phyloP scores from a whole-genome alignment of 1,140 invertebrate genomes.

The Rhynchophorus ferrugineus region DNA sequence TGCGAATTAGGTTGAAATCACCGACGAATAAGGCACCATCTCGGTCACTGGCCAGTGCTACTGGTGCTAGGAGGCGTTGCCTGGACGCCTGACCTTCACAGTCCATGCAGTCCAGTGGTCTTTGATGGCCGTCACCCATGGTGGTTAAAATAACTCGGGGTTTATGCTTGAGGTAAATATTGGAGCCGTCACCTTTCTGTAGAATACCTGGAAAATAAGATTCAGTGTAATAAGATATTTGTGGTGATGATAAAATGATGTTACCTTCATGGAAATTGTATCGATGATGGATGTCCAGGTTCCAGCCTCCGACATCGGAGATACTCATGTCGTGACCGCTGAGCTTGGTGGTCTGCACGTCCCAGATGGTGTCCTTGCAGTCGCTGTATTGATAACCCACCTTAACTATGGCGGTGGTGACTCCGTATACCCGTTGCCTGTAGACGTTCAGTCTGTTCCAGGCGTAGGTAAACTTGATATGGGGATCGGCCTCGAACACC shows the following conservation, averaged over 20 bases:
- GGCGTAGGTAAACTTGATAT: constrained; percentile 92
- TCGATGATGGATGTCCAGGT: constrained; percentile 92
- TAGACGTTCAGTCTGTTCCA: constrained; percentile 98
- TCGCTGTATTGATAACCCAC: constrained; percentile 93
- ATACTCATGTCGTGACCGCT: constrained; percentile 95
- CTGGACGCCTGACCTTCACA: constrained; percentile 78
- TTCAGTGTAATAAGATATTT: no score
- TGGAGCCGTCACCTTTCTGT: constrained; percentile 95
- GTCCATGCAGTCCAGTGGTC: constrained; percentile 71
- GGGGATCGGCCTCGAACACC: constrained; percentile 88
- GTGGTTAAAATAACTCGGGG: constrained; percentile 85
- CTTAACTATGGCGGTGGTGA: constrained; percentile 85
- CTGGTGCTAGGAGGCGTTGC: constrained; percentile 80
- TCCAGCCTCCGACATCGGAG: constrained; percentile 93
- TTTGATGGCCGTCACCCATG: constrained; percentile 86
- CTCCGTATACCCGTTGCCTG: constrained; percentile 86
- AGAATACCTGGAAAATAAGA: constrained; percentile 71
- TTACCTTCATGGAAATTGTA: constrained; percentile 95
- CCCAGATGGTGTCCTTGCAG: constrained; percentile 92
- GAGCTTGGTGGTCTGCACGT: constrained; percentile 87
- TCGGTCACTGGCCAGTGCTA: constrained; percentile 80
- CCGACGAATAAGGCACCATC: constrained; percentile 94
- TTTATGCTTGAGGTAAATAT: constrained; percentile 91
- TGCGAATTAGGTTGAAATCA: constrained; percentile 90
- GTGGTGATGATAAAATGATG: background rate